phyloP scores from a whole-genome alignment of 2,113 vertebrate species.

The Holacanthus passer region DNA sequence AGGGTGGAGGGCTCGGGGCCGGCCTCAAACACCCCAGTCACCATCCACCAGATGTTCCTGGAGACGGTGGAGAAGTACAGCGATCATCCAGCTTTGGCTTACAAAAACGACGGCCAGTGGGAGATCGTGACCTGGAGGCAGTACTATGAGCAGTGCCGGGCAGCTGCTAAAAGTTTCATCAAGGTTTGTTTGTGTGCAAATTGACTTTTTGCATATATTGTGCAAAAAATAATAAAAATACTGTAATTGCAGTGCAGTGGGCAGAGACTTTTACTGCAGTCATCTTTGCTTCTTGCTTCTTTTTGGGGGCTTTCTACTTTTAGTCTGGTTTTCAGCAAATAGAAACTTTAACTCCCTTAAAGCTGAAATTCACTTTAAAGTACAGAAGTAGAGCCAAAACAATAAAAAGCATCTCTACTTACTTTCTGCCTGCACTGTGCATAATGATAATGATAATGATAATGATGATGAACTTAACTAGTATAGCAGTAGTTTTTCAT shows the following conservation, averaged over 20 bases:
- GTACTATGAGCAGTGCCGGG: constrained; percentile 82
- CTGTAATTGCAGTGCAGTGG: background rate
- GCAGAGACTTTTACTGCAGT: background rate
- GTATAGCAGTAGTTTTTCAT: too few species aligned
- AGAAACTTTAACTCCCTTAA: background rate
- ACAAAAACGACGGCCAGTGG: constrained; percentile 75
- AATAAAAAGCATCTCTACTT: background rate
- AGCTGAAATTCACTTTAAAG: background rate
- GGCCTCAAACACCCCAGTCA: constrained; percentile 79
- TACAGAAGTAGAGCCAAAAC: background rate
- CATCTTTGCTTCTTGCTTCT: background rate
- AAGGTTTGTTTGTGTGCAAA: constrained; percentile 76
- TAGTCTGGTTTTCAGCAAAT: background rate
- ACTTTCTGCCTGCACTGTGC: background rate
- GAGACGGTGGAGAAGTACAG: constrained; percentile 71
- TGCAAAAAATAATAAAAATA: too few species aligned
- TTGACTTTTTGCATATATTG: background rate
- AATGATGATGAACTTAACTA: background rate
- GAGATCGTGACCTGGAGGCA: constrained; percentile 74
- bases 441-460: too few species aligned
- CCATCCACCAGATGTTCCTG: constrained; percentile 83
- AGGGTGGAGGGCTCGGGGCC: constrained; percentile 75
- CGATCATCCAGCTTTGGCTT: constrained; percentile 74
- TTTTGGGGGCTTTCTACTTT: background rate
- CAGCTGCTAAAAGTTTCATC: constrained; percentile 85